A percentile compares a stretch with the other conserved stretches of the same genome.
These are phyloP conservation scores for Semnopithecus entellus DNA, from an alignment of 2,113 vertebrate species.

Conservation along the genomic window DNA sequence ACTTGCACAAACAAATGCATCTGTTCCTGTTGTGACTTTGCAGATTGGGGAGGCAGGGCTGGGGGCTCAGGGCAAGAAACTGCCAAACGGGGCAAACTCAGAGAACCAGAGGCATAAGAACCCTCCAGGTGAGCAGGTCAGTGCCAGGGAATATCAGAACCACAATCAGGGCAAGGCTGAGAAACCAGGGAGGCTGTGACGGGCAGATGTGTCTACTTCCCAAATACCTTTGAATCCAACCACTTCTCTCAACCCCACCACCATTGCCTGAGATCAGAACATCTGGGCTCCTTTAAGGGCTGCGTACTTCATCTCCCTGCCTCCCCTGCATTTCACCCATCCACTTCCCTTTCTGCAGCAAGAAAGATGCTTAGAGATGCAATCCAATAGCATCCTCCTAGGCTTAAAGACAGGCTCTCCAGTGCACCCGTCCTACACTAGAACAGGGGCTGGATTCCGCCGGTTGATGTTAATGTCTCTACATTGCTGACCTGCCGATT, in stretches of 20 bases:
- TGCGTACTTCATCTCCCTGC: neutral
- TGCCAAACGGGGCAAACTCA: no score
- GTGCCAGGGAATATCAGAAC: neutral
- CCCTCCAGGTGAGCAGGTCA: neutral
- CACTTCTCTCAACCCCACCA: neutral
- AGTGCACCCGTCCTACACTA: no score
- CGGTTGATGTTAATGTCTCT: neutral
- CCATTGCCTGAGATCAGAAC: neutral
- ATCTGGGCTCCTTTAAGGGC: neutral
- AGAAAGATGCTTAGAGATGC: neutral
- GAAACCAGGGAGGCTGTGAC: rapidly evolving
- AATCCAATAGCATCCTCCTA: neutral
- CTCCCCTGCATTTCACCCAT: no score
- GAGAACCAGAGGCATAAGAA: neutral
- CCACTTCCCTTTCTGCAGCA: neutral
- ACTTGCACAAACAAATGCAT: neutral
- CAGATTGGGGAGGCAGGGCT: neutral
- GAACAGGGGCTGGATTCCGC: neutral
- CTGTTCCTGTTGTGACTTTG: neutral
- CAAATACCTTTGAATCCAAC: neutral
- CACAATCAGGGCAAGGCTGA: rapidly evolving
- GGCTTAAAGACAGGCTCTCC: no score
- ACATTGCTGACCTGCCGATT: neutral
- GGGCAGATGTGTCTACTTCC: rapidly evolving
- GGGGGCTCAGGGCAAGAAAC: neutral